Evolutionary conservation across 64 coral and sea anemone species (phyloP).

Genomic region (Pachyseris speciosa): DNA sequence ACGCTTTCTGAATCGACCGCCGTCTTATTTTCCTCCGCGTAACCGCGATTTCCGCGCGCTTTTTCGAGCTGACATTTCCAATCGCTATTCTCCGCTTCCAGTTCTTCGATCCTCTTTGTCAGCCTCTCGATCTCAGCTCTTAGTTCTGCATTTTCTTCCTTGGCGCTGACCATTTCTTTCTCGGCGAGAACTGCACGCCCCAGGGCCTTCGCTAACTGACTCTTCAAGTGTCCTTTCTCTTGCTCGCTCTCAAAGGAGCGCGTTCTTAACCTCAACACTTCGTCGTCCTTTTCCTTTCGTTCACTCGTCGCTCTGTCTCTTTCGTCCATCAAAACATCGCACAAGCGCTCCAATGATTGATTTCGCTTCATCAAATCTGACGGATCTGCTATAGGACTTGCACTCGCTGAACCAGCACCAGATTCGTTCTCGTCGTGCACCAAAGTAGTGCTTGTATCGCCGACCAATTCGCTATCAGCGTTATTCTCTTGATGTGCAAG

Average conservation of each 20-base stretch:
- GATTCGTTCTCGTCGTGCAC: not conserved
- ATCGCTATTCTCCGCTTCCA: constrained; percentile 52
- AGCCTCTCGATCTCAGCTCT: constrained; percentile 41
- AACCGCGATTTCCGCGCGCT: not conserved
- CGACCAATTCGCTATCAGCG: not conserved
- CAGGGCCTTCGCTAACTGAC: constrained; percentile 8
- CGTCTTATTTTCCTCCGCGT: constrained; percentile 25
- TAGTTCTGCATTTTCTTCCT: constrained; percentile 68
- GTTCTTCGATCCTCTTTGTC: constrained; percentile 24
- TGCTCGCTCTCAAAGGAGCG: not conserved
- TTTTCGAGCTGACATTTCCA: constrained; percentile 10
- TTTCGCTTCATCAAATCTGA: constrained; percentile 4
- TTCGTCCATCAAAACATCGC: constrained; percentile 51
- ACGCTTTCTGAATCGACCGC: constrained; percentile 1
- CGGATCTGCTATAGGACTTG: not conserved
- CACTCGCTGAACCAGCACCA: not conserved
- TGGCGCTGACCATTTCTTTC: not conserved
- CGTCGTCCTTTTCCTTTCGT: constrained; percentile 9
- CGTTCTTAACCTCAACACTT: constrained; percentile 27
- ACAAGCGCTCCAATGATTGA: constrained; percentile 55
- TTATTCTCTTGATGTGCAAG: not conserved
- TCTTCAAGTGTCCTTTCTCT: constrained; percentile 20
- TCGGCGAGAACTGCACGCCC: not conserved
- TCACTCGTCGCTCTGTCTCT: constrained; percentile 32
- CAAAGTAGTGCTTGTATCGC: not conserved